These are phyloP conservation scores for Eulemur macaco DNA, from an alignment of 2,113 vertebrate species.

Conservation along the genomic window DNA sequence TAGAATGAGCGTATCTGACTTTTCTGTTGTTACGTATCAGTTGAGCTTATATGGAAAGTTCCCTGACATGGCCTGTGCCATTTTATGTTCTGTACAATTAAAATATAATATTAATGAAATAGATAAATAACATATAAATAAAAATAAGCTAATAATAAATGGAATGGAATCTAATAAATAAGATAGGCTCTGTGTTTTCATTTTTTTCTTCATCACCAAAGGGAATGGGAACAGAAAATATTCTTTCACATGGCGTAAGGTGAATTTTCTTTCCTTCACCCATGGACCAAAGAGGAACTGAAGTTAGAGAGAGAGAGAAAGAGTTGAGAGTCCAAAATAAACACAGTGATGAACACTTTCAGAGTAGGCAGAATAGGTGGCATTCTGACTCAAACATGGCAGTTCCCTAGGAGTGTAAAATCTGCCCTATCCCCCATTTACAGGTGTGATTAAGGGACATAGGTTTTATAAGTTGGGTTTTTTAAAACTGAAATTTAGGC, in stretches of 20 bases:
- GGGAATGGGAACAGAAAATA: not conserved
- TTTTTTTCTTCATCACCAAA: not conserved
- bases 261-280: conserved; percentile 9
- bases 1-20: not conserved
- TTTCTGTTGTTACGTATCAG: not conserved
- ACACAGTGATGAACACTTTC: not conserved
- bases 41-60: not conserved
- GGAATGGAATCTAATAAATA: not conserved
- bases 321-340: not conserved
- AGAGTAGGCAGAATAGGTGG: not conserved
- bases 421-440: not conserved
- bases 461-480: not conserved
- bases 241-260: not conserved
- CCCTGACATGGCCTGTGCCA: not conserved
- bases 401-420: not conserved
- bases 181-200: not conserved
- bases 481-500: not conserved
- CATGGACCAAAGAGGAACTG: not conserved
- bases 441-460: not conserved
- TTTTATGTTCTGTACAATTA: not conserved
- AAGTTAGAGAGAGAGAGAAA: not conserved
- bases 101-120: not conserved
- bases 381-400: not conserved
- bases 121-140: not conserved
- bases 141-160: not conserved